Conservation (phyloP, 2,797 vertebrate genomes). For the Cottoperca gobio region DNA sequence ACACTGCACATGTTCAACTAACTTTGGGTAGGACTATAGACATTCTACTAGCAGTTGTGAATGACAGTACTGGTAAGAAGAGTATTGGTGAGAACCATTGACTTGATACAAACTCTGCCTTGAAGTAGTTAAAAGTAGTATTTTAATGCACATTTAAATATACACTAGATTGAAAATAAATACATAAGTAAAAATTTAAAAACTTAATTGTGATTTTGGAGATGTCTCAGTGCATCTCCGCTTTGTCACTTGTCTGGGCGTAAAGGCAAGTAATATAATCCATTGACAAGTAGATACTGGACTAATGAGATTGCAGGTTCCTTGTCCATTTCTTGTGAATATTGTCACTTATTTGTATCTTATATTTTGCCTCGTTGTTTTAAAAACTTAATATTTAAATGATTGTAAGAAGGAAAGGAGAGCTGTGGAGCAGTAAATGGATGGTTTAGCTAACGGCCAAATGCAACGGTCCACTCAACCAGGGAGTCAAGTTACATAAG, state of each 20-base stretch:
- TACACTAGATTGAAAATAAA: too few species aligned
- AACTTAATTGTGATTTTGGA: too few species aligned
- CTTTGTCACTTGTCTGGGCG: not conserved
- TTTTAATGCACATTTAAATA: too few species aligned
- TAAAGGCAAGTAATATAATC: not conserved
- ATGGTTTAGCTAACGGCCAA: slow-evolving; percentile 31
- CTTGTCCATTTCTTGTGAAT: not conserved
- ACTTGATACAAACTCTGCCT: too few species aligned
- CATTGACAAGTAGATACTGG: not conserved
- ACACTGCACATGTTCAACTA: too few species aligned
- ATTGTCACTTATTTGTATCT: not conserved
- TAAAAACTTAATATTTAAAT: not conserved
- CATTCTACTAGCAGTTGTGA: too few species aligned
- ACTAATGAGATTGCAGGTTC: not conserved
- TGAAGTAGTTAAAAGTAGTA: too few species aligned
- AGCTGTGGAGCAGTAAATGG: slow-evolving; percentile 24
- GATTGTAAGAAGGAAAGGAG: not conserved
- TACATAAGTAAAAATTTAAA: too few species aligned
- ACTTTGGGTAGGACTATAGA: too few species aligned
- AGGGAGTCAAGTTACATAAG: slow-evolving; percentile 23
- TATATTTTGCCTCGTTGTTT: not conserved
- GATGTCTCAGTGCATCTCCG: not conserved
- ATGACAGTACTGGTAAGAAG: too few species aligned
- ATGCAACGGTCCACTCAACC: slow-evolving; percentile 23
- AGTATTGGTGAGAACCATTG: too few species aligned